A percentile compares a stretch with the other conserved stretches of the same genome.
phyloP scores from a whole-genome alignment of 1,140 invertebrate genomes.

The Calliopsis andreniformis region DNA sequence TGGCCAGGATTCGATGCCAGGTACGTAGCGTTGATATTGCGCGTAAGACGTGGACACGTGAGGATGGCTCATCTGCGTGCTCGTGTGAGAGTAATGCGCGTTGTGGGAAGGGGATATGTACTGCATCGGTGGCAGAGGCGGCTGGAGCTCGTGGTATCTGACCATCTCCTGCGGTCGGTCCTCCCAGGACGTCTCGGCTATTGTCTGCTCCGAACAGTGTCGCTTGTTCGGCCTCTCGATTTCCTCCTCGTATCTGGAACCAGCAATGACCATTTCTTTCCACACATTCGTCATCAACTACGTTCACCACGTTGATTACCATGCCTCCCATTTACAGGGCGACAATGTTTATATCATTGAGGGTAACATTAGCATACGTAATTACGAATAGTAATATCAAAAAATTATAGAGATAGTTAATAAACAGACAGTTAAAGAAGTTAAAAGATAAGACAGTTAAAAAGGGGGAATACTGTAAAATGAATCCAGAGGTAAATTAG shows the following conservation, averaged over 20 bases:
- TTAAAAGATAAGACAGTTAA: no score
- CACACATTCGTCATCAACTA: not conserved
- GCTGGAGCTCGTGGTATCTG: slow-evolving; percentile 81
- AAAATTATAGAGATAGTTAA: no score
- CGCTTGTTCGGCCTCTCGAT: slow-evolving; percentile 76
- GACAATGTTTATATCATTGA: no score
- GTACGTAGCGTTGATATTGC: slow-evolving; percentile 74
- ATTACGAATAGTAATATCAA: no score
- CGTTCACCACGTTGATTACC: no score
- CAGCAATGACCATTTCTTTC: not conserved
- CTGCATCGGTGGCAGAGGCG: slow-evolving; percentile 75
- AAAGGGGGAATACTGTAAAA: no score
- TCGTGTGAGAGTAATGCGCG: slow-evolving; percentile 68
- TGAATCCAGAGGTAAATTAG: no score
- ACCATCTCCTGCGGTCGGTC: slow-evolving; percentile 77
- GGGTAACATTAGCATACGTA: no score
- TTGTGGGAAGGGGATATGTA: slow-evolving; percentile 71
- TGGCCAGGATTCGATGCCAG: slow-evolving; percentile 74
- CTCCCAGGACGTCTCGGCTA: slow-evolving; percentile 69
- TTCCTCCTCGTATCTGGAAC: slow-evolving; percentile 78
- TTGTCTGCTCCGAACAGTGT: slow-evolving; percentile 72
- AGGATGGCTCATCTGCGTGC: slow-evolving; percentile 63
- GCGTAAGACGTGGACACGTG: slow-evolving; percentile 67
- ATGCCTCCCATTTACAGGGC: no score
- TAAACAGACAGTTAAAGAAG: no score